phyloP scores from a whole-genome alignment of 1,140 invertebrate species.

The Anastrepha ludens region DNA sequence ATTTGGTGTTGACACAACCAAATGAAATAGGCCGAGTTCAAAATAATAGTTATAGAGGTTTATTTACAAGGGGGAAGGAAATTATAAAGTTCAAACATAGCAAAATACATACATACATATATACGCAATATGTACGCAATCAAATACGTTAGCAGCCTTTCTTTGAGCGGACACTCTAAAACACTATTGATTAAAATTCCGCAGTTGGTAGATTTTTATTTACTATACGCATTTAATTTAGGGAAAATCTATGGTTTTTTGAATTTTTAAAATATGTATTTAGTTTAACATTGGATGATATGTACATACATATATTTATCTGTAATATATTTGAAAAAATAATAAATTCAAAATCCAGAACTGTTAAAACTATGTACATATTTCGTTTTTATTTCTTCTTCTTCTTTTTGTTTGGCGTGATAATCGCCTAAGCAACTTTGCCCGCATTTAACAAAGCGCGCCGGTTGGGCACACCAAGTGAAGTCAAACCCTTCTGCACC shows the following conservation, averaged over 20 bases:
- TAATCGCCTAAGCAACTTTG: too few relatives aligned
- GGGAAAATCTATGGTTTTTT: background rate
- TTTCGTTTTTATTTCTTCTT: too few relatives aligned
- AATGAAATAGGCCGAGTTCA: background rate
- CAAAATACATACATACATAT: background rate
- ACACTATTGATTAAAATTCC: too few relatives aligned
- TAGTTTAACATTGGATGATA: background rate
- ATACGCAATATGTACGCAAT: background rate
- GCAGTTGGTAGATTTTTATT: too few relatives aligned
- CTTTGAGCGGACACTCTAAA: too few relatives aligned
- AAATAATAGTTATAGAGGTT: background rate
- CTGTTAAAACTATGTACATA: background rate
- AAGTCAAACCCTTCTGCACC: too few relatives aligned
- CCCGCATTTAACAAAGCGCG: too few relatives aligned
- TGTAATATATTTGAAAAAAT: background rate
- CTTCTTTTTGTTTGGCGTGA: too few relatives aligned
- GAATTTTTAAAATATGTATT: background rate
- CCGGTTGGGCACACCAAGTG: too few relatives aligned
- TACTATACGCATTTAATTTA: background rate
- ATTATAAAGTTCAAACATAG: background rate
- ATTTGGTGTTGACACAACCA: background rate
- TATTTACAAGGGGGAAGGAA: background rate
- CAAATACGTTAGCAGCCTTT: too few relatives aligned
- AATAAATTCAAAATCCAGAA: conserved; percentile 26
- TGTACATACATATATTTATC: background rate